Conservation (phyloP, 1,140 invertebrate genomes). For the Galendromus occidentalis region DNA sequence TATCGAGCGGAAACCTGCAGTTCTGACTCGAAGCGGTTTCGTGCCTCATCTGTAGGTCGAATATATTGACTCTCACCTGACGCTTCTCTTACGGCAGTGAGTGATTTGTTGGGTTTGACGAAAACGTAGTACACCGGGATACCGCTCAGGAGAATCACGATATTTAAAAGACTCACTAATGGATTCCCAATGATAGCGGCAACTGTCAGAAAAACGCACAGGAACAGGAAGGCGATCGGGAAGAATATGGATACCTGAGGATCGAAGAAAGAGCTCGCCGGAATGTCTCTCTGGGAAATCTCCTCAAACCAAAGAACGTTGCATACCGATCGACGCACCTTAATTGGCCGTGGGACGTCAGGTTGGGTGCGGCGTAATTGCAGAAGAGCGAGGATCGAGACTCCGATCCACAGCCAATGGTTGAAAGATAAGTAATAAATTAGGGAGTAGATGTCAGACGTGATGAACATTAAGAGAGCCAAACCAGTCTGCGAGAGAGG, state of each 20-base stretch:
- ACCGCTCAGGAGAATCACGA: constrained; percentile 30
- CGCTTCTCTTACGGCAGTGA: background rate
- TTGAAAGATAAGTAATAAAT: constrained; percentile 61
- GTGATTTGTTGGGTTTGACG: background rate
- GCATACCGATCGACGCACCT: constrained; percentile 34
- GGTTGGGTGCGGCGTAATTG: constrained; percentile 50
- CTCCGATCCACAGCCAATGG: constrained; percentile 53
- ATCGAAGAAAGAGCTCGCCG: constrained; percentile 17
- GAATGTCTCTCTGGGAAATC: too few species aligned
- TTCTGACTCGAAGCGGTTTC: too few species aligned
- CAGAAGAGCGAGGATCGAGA: constrained; percentile 52
- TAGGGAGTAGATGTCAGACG: constrained; percentile 44
- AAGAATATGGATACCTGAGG: constrained; percentile 27
- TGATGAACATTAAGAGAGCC: constrained; percentile 46
- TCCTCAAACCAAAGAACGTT: too few species aligned
- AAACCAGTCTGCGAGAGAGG: constrained; percentile 39
- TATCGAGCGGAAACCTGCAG: too few species aligned
- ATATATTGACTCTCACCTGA: background rate
- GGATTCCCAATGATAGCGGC: constrained; percentile 31
- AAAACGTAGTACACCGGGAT: constrained; percentile 31
- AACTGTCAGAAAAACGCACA: constrained; percentile 34
- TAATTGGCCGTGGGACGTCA: constrained; percentile 53
- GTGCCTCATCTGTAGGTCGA: background rate
- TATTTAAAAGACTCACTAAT: constrained; percentile 25
- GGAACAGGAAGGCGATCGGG: constrained; percentile 35